Evolutionary conservation across 2,888 invertebrate genomes (phyloP), one percentile per base, ranked within the genome.

Genomic region (Eurytoma californica): DNA sequence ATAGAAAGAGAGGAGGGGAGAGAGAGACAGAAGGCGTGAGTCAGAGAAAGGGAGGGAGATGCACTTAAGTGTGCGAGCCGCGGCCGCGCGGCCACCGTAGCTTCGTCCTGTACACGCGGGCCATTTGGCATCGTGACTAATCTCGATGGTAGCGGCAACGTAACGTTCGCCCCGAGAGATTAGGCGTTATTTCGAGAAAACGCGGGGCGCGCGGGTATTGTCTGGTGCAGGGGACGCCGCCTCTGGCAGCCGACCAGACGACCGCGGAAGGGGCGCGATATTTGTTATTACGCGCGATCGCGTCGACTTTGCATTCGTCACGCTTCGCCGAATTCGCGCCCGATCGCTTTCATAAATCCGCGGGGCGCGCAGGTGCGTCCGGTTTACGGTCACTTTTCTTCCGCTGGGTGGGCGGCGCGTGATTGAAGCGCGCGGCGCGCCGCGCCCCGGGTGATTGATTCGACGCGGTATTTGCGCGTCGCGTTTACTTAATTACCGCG

Each of bases 241-340:
- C 83, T 82, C 82, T 84, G 84, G 84, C 83, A 80, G 74, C 69
- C 66, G 74, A 67, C 84, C 84, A 84, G 77, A 77, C 39, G 39
- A 24, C 24, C 1, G 2, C 24, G 24, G 24, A 24, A 24, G 9
- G 39, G 9, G 39, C 39, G 39, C 39, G 39, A 39, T 39, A 39
- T 39, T 39, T 9, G 39, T 39, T 9, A 24, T 24, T 24, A 39
- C 24, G n/a, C 16, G 39, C 60, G 20, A 3, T 9, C 51, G 12
- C 39, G 51, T 39, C n/a, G 16, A 39, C 30, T 80, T 84, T 85
- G 85, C 85, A 86, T 86, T 86, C 84, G 84, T 85, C 84, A 83
- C 81, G 82, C 81, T 83, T 84, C 84, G 82, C 84, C 39, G 39
- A 9, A 9, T 83, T 84, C 77, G 63, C 65, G 55, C 18, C 53